Conservation (phyloP, 2,113 vertebrate genomes). For the Sebastes fasciatus region DNA sequence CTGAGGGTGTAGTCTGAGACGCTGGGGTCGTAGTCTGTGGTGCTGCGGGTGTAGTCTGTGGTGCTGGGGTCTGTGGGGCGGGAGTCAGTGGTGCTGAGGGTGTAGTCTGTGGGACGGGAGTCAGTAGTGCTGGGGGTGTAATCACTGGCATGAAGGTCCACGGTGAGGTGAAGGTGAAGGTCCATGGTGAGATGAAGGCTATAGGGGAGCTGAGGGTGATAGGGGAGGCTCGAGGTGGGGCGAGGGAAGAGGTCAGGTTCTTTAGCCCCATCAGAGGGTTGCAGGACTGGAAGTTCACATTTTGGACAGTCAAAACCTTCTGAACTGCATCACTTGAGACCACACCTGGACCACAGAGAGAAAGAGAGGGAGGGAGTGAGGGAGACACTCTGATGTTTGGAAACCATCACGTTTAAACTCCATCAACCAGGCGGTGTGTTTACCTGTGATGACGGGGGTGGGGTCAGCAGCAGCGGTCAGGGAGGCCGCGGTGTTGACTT, state of each 20-base stretch:
- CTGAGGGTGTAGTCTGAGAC: too few relatives aligned
- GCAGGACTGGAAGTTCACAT: constrained; percentile 3
- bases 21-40: too few relatives aligned
- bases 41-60: too few relatives aligned
- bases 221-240: too few relatives aligned
- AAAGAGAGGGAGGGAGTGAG: neutral
- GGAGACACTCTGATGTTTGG: neutral
- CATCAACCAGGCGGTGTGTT: neutral
- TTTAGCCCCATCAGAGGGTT: too few relatives aligned
- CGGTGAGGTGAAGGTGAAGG: neutral
- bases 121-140: too few relatives aligned
- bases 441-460: constrained; percentile 74
- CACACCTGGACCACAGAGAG: constrained; percentile 59
- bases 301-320: constrained; percentile 61
- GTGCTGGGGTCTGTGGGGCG: too few relatives aligned
- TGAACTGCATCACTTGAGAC: constrained; percentile 72
- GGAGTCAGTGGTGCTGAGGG: too few relatives aligned
- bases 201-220: too few relatives aligned
- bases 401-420: fast-evolving
- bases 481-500: constrained; percentile 1
- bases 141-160: neutral
- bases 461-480: neutral
- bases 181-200: neutral
- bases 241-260: too few relatives aligned
- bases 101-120: too few relatives aligned